Evolutionary conservation across 1,140 invertebrate genomes (phyloP), one percentile per base, ranked within the genome.

Genomic region (Melanaphis sacchari): DNA sequence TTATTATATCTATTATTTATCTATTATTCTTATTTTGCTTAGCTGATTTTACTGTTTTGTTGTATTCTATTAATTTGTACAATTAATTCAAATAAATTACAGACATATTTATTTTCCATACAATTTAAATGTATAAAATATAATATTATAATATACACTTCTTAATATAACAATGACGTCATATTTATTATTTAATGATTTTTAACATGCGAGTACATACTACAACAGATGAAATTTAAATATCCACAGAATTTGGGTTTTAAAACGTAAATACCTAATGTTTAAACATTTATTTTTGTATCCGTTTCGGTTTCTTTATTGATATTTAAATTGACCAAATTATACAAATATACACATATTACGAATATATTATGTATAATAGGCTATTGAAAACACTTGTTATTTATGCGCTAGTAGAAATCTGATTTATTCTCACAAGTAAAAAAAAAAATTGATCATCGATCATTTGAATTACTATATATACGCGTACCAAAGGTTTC

Each of bases 401-500:
- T 89, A 31, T 87, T 87, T 46, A 46, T 38, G 36, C 41, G 5
- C 38, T 49, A 46, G 46, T 54, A 22, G 21, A 54, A 38, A 89
- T 24, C 41, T 46, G 49, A 89, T 89, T 54, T 89, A 54, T 54
- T 36, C 43, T 36, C 41, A 6, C 22, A 11, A 84, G 81, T 87
- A 3, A 43, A n/a, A 52, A 52, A 36, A 38, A 89, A 52, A 41
- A n/a, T 2, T 15, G 8, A 89, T 89, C 87, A 54, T 89, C 46
- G 43, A 89, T 89, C 87, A 54, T 89, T 54, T 49, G 36, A 89
- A 54, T 54, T 40, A 89, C 38, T 49, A 43, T 41, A 84, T 24
- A 24, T 26, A 31, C 40, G 26, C 24, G 24, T 31, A 87, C 36
- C 43, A 46, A 46, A 46, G 85, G 41, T 87, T 87, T 87, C 43